Evolutionary conservation across 2,888 invertebrate genomes (phyloP).

Genomic region (Imbricaverruca yamaguchii): DNA sequence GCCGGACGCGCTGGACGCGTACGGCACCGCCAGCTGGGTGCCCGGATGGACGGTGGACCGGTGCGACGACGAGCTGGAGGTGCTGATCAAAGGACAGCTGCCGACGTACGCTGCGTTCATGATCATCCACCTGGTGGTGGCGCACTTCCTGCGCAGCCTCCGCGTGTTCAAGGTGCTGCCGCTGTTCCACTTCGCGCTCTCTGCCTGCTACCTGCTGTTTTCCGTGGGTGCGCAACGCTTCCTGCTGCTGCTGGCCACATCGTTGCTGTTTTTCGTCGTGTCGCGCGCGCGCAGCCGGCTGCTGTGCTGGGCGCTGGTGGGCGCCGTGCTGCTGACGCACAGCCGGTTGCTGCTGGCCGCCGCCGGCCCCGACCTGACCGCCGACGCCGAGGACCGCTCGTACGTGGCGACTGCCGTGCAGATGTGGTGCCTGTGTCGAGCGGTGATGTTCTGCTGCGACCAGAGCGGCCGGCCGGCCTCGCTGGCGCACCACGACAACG

Average conservation of each 20-base stretch:
- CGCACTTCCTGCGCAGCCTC: not conserved
- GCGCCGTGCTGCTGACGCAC: not conserved
- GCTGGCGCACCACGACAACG: not conserved
- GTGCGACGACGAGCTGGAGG: conserved; percentile 8
- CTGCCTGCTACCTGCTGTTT: not conserved
- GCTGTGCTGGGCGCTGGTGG: conserved; percentile 1
- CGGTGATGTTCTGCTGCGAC: conserved; percentile 12
- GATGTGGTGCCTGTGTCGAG: conserved; percentile 2
- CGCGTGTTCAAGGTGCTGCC: not conserved
- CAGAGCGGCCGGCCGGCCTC: not conserved
- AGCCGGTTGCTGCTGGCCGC: not conserved
- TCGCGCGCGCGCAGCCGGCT: not conserved
- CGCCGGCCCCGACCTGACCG: not conserved
- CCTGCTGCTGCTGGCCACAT: not conserved
- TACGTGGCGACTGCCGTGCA: not conserved
- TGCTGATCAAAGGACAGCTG: not conserved
- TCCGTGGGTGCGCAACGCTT: not conserved
- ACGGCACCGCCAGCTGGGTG: not conserved
- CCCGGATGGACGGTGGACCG: not conserved
- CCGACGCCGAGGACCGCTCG: not conserved
- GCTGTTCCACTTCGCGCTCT: not conserved
- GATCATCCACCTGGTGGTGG: conserved; percentile 16
- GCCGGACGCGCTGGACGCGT: not conserved
- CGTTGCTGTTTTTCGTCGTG: not conserved
- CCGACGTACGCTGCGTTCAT: not conserved